These are phyloP conservation scores for Tapirus indicus DNA, from an alignment of 2,797 vertebrate genomes.

Conservation along the genomic window DNA sequence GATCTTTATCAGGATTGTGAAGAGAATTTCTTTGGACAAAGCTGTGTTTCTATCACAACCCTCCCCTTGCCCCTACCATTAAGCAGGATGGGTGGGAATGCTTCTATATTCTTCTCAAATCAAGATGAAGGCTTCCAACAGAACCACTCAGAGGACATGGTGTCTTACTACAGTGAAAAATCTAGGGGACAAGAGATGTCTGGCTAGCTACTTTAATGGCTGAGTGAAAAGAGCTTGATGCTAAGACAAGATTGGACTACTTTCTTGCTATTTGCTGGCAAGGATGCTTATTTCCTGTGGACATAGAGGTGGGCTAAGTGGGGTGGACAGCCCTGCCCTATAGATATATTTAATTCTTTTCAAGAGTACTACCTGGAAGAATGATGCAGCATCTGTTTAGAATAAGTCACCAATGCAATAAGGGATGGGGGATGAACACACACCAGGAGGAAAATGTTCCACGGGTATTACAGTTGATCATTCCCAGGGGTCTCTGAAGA, in stretches of 20 bases:
- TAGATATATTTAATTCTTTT: neutral
- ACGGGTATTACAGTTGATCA: too few relatives aligned
- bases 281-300: neutral
- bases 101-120: neutral
- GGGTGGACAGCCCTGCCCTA: neutral
- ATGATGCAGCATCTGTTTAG: neutral
- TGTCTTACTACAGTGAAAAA: neutral
- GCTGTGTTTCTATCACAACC: neutral
- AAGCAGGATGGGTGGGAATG: neutral
- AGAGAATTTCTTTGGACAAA: neutral
- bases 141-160: neutral
- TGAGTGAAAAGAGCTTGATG: neutral
- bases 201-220: neutral
- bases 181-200: neutral
- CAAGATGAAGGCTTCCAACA: neutral
- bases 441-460: neutral
- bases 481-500: neutral
- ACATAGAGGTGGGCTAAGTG: neutral
- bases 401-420: neutral
- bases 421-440: neutral
- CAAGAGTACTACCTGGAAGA: neutral
- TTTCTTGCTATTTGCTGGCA: neutral
- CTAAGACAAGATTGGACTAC: neutral
- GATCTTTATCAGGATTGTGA: neutral
- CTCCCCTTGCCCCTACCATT: neutral